Conservation (phyloP, 2,888 invertebrate species). For the Euplagia quadripunctaria region DNA sequence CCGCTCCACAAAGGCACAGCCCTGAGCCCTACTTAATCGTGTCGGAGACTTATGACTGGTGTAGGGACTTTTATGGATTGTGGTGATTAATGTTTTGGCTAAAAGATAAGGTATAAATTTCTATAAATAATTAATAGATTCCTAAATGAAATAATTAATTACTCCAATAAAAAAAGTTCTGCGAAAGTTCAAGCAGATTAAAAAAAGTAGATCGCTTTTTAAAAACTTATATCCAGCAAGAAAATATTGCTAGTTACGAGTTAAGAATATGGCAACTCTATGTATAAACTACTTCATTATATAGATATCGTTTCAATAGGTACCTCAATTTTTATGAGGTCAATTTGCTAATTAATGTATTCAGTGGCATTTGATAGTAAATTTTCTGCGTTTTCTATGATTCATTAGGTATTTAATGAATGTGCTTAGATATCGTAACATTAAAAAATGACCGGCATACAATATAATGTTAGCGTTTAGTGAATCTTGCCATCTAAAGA, state of each 20-base stretch:
- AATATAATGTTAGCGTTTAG: constrained; percentile 85
- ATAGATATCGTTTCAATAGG: constrained; percentile 30
- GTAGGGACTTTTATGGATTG: not conserved
- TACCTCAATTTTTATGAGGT: constrained; percentile 22
- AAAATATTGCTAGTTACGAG: not conserved
- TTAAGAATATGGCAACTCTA: constrained; percentile 4
- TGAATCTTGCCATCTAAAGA: constrained; percentile 82
- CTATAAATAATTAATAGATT: too few species aligned
- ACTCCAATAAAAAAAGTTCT: not conserved
- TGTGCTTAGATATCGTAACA: constrained; percentile 45
- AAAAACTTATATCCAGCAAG: not conserved
- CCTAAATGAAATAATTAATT: not conserved
- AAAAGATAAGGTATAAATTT: too few species aligned
- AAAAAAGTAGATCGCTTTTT: not conserved
- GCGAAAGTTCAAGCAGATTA: not conserved
- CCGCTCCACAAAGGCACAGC: too few species aligned
- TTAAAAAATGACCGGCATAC: constrained; percentile 52
- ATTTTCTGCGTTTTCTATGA: constrained; percentile 38
- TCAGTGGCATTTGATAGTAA: constrained; percentile 33
- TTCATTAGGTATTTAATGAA: constrained; percentile 41
- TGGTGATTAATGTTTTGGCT: not conserved
- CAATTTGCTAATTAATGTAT: constrained; percentile 21
- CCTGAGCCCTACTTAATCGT: not conserved
- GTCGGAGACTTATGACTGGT: too few species aligned
- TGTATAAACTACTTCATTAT: constrained; percentile 7